Percentiles rank a stretch among this genome's conserved stretches.
Conservation (phyloP, 92 coral and sea anemone species). For the Ricordea florida region DNA sequence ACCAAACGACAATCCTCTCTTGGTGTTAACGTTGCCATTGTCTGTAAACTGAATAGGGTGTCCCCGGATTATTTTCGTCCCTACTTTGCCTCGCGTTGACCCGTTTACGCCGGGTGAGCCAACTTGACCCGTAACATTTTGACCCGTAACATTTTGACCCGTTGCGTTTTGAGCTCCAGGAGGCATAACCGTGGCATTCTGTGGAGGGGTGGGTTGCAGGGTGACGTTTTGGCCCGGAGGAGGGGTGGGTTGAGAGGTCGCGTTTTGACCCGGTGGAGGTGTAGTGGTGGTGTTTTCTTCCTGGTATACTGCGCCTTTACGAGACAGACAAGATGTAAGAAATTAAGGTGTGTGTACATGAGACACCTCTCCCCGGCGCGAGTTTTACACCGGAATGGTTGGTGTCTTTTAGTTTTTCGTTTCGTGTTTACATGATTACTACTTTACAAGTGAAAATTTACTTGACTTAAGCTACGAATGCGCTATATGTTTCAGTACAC, state of each 20-base stretch:
- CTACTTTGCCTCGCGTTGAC: no score
- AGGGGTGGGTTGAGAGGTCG: background rate
- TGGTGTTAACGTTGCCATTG: background rate
- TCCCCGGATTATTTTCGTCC: background rate
- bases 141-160: background rate
- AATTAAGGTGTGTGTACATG: background rate
- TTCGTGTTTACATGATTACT: no score
- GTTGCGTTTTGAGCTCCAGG: background rate
- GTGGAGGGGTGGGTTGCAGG: background rate
- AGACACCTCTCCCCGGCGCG: no score
- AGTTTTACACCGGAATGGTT: no score
- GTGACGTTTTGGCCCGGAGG: background rate
- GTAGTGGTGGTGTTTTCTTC: background rate
- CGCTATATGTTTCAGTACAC: no score
- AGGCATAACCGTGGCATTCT: conserved; percentile 9
- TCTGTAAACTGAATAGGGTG: background rate
- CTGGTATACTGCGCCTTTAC: conserved; percentile 10
- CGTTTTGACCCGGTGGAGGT: background rate
- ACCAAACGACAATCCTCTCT: conserved; percentile 13
- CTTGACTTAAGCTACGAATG: no score
- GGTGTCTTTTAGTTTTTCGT: no score
- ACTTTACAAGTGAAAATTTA: no score
- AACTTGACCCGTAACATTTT: no score
- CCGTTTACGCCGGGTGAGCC: no score
- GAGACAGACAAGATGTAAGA: no score